These are phyloP conservation scores for Eupithecia tripunctaria DNA, from an alignment of 2,888 invertebrate species.

Conservation along the genomic window DNA sequence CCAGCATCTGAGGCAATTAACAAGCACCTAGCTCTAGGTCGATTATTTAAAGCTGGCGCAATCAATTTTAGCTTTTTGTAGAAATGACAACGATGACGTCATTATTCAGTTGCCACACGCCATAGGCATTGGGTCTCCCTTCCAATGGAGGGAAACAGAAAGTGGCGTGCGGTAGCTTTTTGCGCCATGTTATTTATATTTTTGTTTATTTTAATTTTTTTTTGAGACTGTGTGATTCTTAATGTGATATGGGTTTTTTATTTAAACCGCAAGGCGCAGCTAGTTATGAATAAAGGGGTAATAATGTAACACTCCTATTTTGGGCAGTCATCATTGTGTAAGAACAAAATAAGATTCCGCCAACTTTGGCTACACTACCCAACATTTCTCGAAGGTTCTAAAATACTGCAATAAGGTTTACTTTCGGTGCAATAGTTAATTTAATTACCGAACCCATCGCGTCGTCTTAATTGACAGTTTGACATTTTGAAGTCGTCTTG, in stretches of 20 bases:
- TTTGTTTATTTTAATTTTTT: too few species aligned
- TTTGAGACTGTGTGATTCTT: too few species aligned
- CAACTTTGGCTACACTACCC: background rate
- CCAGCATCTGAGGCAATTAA: constrained; percentile 18
- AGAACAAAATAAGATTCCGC: background rate
- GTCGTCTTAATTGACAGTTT: background rate
- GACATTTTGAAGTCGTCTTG: background rate
- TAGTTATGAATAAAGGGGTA: too few species aligned
- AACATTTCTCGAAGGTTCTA: background rate
- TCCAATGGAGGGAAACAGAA: too few species aligned
- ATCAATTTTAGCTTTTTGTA: background rate
- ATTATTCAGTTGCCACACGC: background rate
- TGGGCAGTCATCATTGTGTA: too few species aligned
- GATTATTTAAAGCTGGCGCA: background rate
- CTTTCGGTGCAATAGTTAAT: background rate
- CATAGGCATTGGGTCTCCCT: too few species aligned
- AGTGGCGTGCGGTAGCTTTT: too few species aligned
- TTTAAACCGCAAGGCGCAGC: too few species aligned
- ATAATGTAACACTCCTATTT: too few species aligned
- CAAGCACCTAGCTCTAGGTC: background rate
- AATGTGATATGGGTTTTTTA: too few species aligned
- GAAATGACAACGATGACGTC: background rate
- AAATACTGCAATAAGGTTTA: background rate
- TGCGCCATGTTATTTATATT: too few species aligned
- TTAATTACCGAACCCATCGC: background rate